phyloP scores from a whole-genome alignment of 2,797 vertebrate genomes.

The Ciconia nigra region DNA sequence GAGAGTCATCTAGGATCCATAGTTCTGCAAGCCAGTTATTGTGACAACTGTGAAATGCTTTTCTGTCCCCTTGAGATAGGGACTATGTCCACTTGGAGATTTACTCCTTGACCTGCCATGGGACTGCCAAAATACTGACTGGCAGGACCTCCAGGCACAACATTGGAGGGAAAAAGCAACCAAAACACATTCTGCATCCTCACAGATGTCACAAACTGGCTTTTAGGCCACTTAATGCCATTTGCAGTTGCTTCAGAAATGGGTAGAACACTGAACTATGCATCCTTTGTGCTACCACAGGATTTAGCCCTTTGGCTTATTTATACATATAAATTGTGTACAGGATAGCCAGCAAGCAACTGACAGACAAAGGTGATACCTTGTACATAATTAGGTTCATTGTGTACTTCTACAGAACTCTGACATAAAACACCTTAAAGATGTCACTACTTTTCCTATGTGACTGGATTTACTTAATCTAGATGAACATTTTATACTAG shows the following conservation, averaged over 20 bases:
- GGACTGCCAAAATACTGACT: background rate
- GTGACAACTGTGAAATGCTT: background rate
- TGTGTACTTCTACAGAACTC: background rate
- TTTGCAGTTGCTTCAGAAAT: background rate
- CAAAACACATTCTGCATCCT: background rate
- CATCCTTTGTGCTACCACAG: background rate
- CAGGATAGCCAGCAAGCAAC: background rate
- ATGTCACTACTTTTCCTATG: background rate
- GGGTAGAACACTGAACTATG: background rate
- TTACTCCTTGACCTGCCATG: background rate
- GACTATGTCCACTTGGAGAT: background rate
- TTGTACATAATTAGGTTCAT: background rate
- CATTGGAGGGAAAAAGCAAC: background rate
- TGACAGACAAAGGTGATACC: background rate
- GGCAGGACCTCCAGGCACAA: background rate
- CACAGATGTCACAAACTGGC: background rate
- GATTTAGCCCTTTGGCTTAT: background rate
- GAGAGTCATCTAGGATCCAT: background rate
- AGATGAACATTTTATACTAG: background rate
- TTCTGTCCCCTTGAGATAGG: background rate
- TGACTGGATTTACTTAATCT: background rate
- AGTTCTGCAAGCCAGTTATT: background rate
- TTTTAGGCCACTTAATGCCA: background rate
- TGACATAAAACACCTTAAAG: background rate
- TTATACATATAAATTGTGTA: background rate